phyloP scores from a whole-genome alignment of 64 coral and sea anemone species.

The Montipora foliosa region DNA sequence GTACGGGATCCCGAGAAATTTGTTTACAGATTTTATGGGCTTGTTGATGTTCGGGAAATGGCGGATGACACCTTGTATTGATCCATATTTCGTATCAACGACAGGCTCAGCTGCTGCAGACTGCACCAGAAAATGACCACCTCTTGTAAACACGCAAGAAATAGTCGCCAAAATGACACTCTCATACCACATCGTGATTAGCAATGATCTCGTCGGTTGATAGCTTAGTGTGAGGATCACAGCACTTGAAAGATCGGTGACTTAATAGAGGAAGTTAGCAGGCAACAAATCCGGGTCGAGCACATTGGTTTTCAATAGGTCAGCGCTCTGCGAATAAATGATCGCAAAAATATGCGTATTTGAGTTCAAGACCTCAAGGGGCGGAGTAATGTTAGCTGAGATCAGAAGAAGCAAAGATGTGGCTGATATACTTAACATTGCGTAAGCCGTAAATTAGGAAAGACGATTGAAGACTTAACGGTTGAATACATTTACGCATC shows the following conservation, averaged over 20 bases:
- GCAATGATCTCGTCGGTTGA: background rate
- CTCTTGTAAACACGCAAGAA: background rate
- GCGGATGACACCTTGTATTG: constrained; percentile 37
- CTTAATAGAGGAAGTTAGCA: no score
- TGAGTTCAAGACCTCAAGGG: background rate
- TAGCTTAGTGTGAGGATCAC: background rate
- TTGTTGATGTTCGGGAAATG: constrained; percentile 25
- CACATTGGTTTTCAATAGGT: no score
- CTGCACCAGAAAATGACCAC: background rate
- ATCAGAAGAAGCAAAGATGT: background rate
- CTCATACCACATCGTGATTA: background rate
- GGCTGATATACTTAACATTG: background rate
- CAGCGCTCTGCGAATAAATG: background rate
- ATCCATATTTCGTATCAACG: constrained; percentile 61
- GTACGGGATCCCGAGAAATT: constrained; percentile 74
- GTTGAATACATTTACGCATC: no score
- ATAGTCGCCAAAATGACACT: background rate
- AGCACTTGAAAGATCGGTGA: background rate
- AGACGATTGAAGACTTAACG: background rate
- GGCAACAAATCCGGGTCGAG: no score
- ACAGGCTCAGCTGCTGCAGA: background rate
- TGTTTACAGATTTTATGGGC: constrained; percentile 57
- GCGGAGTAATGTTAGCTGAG: constrained; percentile 21
- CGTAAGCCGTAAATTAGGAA: background rate
- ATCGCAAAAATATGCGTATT: background rate